Evolutionary conservation across 2,888 invertebrate genomes (phyloP).

Genomic region (Andrena hattorfiana): DNA sequence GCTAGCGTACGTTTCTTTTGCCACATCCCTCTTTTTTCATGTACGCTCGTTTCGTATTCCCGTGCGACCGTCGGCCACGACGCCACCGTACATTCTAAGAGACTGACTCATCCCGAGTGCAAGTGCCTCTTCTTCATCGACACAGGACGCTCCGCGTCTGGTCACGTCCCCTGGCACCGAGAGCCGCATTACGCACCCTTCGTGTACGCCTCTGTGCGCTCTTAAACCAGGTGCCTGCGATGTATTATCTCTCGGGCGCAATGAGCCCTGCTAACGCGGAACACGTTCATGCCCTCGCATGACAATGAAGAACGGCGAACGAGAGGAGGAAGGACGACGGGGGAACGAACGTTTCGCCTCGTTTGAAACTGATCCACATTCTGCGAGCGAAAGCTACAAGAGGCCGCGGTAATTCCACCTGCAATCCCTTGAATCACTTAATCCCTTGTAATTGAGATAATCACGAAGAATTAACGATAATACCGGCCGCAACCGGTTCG

Average conservation of each 20-base stretch:
- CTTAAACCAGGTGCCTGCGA: conserved; percentile 69
- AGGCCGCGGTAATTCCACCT: neutral
- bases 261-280: conserved; percentile 55
- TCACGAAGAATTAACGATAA: too few species aligned
- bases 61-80: conserved; percentile 66
- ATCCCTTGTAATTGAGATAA: too few species aligned
- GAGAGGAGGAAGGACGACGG: conserved; percentile 23
- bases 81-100: conserved; percentile 78
- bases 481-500: neutral
- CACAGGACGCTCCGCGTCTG: conserved; percentile 78
- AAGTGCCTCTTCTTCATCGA: conserved; percentile 76
- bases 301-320: conserved; percentile 45
- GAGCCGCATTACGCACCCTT: conserved; percentile 78
- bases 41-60: conserved; percentile 75
- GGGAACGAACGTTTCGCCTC: conserved; percentile 20
- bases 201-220: conserved; percentile 76
- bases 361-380: neutral
- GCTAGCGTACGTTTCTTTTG: conserved; percentile 55
- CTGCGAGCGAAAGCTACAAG: neutral
- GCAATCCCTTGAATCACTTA: neutral
- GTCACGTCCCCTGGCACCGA: conserved; percentile 77
- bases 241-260: conserved; percentile 60
- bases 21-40: conserved; percentile 67
- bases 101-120: conserved; percentile 76
- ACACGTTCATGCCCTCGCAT: conserved; percentile 60